A percentile compares a stretch with the other conserved stretches of the same genome.
Conservation (phyloP, 1,140 invertebrate genomes). For the Halictus rubicundus region DNA sequence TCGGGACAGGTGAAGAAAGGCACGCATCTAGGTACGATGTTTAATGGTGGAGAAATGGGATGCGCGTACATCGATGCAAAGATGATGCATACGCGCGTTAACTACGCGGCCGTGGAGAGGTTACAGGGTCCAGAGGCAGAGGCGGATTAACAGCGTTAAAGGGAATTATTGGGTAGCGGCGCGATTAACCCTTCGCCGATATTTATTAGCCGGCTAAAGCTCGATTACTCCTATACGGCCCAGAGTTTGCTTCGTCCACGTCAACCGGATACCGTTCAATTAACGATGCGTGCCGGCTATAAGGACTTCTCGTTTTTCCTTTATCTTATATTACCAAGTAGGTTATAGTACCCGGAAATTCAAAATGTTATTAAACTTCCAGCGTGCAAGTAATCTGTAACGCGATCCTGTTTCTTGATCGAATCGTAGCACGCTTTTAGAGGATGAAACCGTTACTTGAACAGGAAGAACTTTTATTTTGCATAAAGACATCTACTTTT, state of each 20-base stretch:
- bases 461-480: too few relatives aligned
- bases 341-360: too few relatives aligned
- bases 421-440: too few relatives aligned
- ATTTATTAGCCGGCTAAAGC: constrained; percentile 68
- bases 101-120: neutral
- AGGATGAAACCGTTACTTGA: too few relatives aligned
- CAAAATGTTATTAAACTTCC: too few relatives aligned
- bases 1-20: constrained; percentile 1
- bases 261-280: constrained; percentile 53
- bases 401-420: too few relatives aligned
- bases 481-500: too few relatives aligned
- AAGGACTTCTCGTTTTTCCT: neutral
- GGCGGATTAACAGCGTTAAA: constrained; percentile 60
- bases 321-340: neutral
- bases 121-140: constrained; percentile 25
- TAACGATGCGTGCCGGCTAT: constrained; percentile 19
- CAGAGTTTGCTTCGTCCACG: constrained; percentile 17
- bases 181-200: constrained; percentile 57
- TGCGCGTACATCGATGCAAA: neutral
- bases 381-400: too few relatives aligned
- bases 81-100: constrained; percentile 1
- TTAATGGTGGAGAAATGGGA: constrained; percentile 1
- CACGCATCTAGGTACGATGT: neutral
- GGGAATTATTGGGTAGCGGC: constrained; percentile 68
- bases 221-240: constrained; percentile 51